phyloP scores from a whole-genome alignment of 1,140 invertebrate species.

The Cherax destructor region DNA sequence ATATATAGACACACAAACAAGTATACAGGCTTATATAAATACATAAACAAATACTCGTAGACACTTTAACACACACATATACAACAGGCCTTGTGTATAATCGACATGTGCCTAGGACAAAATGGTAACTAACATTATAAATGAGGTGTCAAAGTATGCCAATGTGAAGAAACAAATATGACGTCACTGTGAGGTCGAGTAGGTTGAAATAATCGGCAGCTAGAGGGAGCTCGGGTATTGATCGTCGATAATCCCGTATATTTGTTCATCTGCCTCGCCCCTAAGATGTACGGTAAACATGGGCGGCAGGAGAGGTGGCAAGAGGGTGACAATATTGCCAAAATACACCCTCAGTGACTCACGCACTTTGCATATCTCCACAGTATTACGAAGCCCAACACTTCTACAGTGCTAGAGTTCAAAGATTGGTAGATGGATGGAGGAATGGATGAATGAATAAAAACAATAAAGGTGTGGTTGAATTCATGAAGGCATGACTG shows the following conservation, averaged over 20 bases:
- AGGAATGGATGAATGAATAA: no score
- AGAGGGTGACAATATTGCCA: background rate
- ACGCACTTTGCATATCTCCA: background rate
- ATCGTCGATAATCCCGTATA: slow-evolving; percentile 13
- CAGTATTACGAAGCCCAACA: no score
- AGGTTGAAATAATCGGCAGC: slow-evolving; percentile 1
- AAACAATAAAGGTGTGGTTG: no score
- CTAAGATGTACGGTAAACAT: background rate
- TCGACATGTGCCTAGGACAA: no score
- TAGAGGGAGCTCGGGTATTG: background rate
- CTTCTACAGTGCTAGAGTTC: no score
- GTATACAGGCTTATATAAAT: no score
- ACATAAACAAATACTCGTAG: no score
- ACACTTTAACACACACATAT: no score
- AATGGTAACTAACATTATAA: background rate
- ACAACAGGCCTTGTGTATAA: no score
- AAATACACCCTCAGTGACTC: background rate
- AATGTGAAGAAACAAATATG: background rate
- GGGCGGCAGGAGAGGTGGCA: background rate
- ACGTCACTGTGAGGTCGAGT: background rate
- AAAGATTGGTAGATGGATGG: no score
- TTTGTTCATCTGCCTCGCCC: slow-evolving; percentile 11
- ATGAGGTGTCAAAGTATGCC: background rate
- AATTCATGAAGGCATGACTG: no score
- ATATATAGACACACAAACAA: no score